Base-by-base conservation (phyloP, 2,888 invertebrate species). In the Ormyrus pomaceus region DNA sequence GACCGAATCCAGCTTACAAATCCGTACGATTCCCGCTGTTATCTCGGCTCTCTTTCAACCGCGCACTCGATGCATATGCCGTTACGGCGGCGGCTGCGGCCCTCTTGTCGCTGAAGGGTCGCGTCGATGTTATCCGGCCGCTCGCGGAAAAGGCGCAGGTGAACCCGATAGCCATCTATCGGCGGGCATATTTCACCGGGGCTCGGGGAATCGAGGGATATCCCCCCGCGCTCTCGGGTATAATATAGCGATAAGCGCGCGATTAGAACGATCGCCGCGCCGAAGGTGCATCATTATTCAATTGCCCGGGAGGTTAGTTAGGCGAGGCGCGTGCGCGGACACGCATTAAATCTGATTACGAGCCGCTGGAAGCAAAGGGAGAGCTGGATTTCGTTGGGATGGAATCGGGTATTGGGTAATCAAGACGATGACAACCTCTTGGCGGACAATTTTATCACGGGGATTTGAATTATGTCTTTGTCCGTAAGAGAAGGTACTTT, bases 41-140 rank as follows among this genome's bases (percentile, higher is more conserved):
- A 48, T 51, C 59, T 48, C 10, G 6, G 19, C 34, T 19, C 51
- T 59, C 6, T 19, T 70, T 59, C 58, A 34, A 4, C 34, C 0
- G 34, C 34, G 4, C 70, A 6, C 51, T 71, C 61, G 34, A 34
- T 7, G 10, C 13, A 13, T 45, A 61, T 72, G 53, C 61, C 71
- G 61, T 62, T 72, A 72, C 59, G n/a, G 45, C 19, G 9, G 9
- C 59, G 6, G 8, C 58, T 5, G 58, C 58, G 10, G 10, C 10
- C 0, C 58, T 11, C 56, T 48, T 46, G 19, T 71, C 61, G 45
- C 48, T 48, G 65, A 62, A 73, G 68, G 73, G 68, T 72, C 79
- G 62, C 51, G 19, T 81, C 83, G 84, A 85, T 84, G 84, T 85
- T 85, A 87, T 86, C 84, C 83, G 77, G 45, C 8, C 2, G 64